Percentiles rank a stretch among this genome's conserved stretches.
Conservation (phyloP, 2,888 invertebrate species). For the Papilio protenor region DNA sequence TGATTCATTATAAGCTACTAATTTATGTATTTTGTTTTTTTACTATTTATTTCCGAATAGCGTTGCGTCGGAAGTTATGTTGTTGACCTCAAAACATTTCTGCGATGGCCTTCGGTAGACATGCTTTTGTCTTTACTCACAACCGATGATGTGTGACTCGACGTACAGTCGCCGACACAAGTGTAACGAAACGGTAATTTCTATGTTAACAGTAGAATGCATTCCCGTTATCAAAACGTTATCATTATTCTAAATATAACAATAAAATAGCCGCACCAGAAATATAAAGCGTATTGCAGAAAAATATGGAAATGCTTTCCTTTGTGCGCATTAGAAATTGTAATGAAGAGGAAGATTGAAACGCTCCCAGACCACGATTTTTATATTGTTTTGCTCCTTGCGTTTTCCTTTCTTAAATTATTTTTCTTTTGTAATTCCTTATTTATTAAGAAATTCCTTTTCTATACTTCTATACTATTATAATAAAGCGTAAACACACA, state of each 20-base stretch:
- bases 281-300: no score
- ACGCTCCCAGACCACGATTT: no score
- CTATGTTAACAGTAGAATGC: not conserved
- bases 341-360: no score
- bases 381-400: no score
- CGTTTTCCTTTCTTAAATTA: not conserved
- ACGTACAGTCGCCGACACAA: constrained; percentile 17
- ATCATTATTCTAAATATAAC: not conserved
- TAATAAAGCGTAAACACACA: no score
- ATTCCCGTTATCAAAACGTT: not conserved
- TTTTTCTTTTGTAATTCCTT: no score
- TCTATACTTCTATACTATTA: no score
- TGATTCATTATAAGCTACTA: not conserved
- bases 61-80: constrained; percentile 39
- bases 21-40: constrained; percentile 25
- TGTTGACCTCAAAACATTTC: constrained; percentile 37
- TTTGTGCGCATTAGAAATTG: no score
- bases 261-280: not conserved
- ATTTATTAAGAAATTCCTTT: no score
- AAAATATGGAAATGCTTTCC: no score
- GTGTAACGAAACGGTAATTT: constrained; percentile 8
- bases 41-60: constrained; percentile 29
- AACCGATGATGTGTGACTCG: constrained; percentile 26
- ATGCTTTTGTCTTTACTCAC: constrained; percentile 39
- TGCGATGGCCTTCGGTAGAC: constrained; percentile 36